phyloP scores from a whole-genome alignment of 2,113 vertebrate species.

The Brienomyrus longianalis region DNA sequence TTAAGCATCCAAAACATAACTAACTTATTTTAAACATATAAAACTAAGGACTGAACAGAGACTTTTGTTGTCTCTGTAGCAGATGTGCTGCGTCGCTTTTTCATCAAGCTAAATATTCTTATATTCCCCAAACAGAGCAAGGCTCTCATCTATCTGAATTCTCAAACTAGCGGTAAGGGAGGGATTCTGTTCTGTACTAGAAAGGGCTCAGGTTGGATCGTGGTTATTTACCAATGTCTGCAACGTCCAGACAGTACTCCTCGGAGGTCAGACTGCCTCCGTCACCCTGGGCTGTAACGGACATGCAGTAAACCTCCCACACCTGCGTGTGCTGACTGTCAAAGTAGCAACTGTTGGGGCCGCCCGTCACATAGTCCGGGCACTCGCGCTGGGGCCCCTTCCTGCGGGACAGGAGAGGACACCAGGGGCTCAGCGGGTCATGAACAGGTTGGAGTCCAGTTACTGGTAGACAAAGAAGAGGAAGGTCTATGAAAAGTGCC shows the following conservation, averaged over 20 bases:
- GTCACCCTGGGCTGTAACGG: conserved; percentile 47
- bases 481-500: background rate
- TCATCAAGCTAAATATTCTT: background rate
- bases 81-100: background rate
- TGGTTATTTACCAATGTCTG: conserved; percentile 50
- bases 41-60: background rate
- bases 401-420: conserved; percentile 33
- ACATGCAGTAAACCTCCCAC: conserved; percentile 64
- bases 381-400: conserved; percentile 43
- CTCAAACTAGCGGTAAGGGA: background rate
- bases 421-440: background rate
- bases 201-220: background rate
- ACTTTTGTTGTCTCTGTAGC: background rate
- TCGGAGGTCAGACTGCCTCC: conserved; percentile 46
- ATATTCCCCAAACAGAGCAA: background rate
- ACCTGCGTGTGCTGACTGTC: conserved; percentile 55
- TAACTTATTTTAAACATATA: background rate
- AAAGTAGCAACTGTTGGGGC: conserved; percentile 62
- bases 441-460: background rate
- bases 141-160: background rate
- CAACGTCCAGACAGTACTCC: conserved; percentile 60
- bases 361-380: conserved; percentile 54
- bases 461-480: background rate
- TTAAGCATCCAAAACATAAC: background rate
- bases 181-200: background rate